Conservation (phyloP, 2,888 invertebrate genomes). For the Hypolimnas misippus region DNA sequence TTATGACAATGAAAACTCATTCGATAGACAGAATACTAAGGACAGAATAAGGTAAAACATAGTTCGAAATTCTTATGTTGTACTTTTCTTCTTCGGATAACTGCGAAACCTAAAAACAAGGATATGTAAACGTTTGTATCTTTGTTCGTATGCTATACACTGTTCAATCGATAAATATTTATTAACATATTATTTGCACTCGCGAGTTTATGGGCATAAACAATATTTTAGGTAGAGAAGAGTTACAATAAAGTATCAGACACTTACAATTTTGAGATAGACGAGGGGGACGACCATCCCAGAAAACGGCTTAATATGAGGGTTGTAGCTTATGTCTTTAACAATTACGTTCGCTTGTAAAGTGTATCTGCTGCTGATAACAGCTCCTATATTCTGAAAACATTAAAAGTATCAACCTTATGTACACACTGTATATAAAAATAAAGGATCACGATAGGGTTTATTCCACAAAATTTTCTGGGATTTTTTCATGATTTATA, state of each 20-base stretch:
- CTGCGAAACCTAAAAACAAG: conserved; percentile 57
- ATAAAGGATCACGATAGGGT: no score
- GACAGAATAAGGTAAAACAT: conserved; percentile 51
- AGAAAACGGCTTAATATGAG: conserved; percentile 83
- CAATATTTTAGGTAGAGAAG: no score
- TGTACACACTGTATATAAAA: neutral
- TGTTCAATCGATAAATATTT: no score
- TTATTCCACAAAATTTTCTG: no score
- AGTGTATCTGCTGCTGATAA: conserved; percentile 85
- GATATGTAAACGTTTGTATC: no score
- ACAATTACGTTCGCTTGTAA: conserved; percentile 89
- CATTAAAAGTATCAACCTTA: no score
- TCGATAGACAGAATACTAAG: conserved; percentile 44
- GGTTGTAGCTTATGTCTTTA: conserved; percentile 84
- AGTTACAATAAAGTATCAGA: no score
- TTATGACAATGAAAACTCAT: conserved; percentile 44
- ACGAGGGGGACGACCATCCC: conserved; percentile 86
- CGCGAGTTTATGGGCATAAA: no score
- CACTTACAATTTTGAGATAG: conserved; percentile 86
- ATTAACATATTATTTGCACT: no score
- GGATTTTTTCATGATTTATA: no score
- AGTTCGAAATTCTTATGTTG: conserved; percentile 53
- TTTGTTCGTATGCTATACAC: no score
- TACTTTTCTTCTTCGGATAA: conserved; percentile 50
- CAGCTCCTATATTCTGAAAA: conserved; percentile 85